Percentiles rank a stretch among this genome's conserved stretches.
Conservation (phyloP, 2,888 invertebrate genomes). For the Orthosia gracilis region DNA sequence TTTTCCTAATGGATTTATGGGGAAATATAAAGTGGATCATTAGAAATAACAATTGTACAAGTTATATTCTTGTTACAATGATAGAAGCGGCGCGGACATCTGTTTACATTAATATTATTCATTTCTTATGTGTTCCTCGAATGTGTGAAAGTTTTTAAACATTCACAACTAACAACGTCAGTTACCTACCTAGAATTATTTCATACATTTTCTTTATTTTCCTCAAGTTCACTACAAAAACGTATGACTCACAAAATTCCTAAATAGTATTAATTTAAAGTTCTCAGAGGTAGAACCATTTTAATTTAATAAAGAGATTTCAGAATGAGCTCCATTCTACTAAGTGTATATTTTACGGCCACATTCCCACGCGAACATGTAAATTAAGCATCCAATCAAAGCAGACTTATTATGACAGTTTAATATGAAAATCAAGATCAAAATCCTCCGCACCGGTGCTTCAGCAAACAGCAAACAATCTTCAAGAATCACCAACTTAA, state of each 20-base stretch:
- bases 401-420: conserved; percentile 38
- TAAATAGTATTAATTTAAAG: neutral
- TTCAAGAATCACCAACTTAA: conserved; percentile 70
- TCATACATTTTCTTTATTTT: conserved; percentile 11
- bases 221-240: neutral
- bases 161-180: neutral
- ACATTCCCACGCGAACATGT: conserved; percentile 6
- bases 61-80: conserved; percentile 39
- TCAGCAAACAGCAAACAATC: conserved; percentile 79
- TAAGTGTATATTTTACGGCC: conserved; percentile 1
- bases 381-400: conserved; percentile 55
- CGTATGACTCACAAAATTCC: no score
- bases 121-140: neutral
- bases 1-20: conserved; percentile 63
- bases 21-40: conserved; percentile 57
- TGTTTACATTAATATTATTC: conserved; percentile 1
- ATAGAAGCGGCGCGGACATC: no score
- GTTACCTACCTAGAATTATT: neutral
- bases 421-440: conserved; percentile 61
- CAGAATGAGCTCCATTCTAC: conserved; percentile 17
- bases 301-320: conserved; percentile 24
- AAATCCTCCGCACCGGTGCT: conserved; percentile 67
- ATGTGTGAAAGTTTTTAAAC: neutral
- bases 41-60: conserved; percentile 55
- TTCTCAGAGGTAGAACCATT: neutral